Percentiles rank a stretch among this genome's conserved stretches.
Evolutionary conservation across 2,888 invertebrate genomes (phyloP).

Genomic region (Xanthia icteritia): DNA sequence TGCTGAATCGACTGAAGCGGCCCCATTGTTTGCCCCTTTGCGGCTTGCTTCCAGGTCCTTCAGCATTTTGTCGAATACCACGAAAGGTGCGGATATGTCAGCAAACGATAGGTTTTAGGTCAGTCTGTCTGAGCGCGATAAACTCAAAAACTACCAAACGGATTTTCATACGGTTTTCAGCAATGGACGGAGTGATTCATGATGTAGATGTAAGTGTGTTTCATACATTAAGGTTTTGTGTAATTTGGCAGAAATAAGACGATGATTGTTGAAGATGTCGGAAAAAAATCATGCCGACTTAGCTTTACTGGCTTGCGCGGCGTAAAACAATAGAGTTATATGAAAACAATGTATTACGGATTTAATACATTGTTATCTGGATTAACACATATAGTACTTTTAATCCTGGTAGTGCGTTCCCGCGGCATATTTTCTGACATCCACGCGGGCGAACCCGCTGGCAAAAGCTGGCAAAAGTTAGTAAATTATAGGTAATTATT

Average conservation of each 20-base stretch:
- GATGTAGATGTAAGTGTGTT: too few species aligned
- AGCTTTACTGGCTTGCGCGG: not conserved
- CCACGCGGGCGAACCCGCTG: too few species aligned
- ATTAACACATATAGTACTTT: not conserved
- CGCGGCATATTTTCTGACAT: too few species aligned
- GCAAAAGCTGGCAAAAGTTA: too few species aligned
- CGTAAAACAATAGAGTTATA: not conserved
- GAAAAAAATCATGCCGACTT: not conserved
- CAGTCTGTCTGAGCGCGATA: too few species aligned
- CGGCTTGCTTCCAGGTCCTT: not conserved
- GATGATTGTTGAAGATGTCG: not conserved
- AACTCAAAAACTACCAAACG: too few species aligned
- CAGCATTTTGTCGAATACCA: not conserved
- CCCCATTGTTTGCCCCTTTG: not conserved
- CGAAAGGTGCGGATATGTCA: not conserved
- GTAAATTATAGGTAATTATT: not conserved
- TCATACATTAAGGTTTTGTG: too few species aligned
- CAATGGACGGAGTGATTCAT: too few species aligned
- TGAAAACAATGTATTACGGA: not conserved
- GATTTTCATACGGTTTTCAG: too few species aligned
- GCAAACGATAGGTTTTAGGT: not conserved
- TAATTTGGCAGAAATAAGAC: not conserved
- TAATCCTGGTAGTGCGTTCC: not conserved
- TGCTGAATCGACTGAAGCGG: not conserved
- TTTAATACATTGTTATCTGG: not conserved